phyloP scores from a whole-genome alignment of 2,113 vertebrate genomes.

The Pollimyrus isidori region DNA sequence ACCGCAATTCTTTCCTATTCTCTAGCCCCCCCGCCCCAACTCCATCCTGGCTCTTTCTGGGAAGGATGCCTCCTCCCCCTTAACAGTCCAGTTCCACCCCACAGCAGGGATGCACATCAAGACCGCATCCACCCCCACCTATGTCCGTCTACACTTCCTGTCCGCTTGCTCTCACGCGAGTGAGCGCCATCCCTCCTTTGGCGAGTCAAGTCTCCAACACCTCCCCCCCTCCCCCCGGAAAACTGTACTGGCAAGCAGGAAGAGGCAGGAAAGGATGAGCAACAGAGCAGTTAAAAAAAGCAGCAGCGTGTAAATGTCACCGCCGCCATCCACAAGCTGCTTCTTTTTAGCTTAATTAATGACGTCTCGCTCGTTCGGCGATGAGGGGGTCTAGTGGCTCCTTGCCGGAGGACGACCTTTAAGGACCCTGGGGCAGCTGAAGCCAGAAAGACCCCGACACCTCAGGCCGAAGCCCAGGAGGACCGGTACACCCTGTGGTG shows the following conservation, averaged over 20 bases:
- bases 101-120: neutral
- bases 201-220: neutral
- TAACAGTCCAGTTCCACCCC: neutral
- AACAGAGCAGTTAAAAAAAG: neutral
- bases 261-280: neutral
- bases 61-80: neutral
- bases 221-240: neutral
- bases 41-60: neutral
- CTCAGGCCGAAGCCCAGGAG: neutral
- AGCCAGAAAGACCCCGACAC: neutral
- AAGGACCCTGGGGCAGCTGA: neutral
- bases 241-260: neutral
- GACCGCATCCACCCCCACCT: neutral
- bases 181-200: neutral
- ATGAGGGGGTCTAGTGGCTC: neutral
- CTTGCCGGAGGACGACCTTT: neutral
- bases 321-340: neutral
- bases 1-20: neutral
- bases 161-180: neutral
- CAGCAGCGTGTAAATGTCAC: neutral
- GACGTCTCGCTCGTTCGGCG: neutral
- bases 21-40: neutral
- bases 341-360: neutral
- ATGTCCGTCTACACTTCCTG: neutral
- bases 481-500: neutral